Evolutionary conservation across 2,888 invertebrate species (phyloP).

Genomic region (Cheilosia grossa): DNA sequence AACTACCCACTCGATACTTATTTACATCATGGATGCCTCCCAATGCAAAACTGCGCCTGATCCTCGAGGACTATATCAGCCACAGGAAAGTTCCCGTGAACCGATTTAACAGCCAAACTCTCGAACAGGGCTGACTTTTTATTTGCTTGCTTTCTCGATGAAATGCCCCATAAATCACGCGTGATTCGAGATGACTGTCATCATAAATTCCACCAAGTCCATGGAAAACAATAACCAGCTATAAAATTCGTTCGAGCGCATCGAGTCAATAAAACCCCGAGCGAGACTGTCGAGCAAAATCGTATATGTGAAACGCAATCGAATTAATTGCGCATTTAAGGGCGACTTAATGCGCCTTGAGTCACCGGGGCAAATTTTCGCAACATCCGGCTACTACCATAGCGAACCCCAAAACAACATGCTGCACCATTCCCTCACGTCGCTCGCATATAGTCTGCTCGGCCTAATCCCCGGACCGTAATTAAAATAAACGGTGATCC

Average conservation of each 20-base stretch:
- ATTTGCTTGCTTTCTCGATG: neutral
- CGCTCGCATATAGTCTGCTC: conserved; percentile 42
- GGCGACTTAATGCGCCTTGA: conserved; percentile 68
- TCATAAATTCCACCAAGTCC: conserved; percentile 21
- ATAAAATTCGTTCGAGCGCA: conserved; percentile 33
- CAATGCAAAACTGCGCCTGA: too few relatives aligned
- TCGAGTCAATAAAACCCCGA: conserved; percentile 50
- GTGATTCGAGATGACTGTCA: conserved; percentile 60
- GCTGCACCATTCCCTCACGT: conserved; percentile 24
- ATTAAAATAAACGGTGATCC: conserved; percentile 74
- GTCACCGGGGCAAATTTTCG: conserved; percentile 51
- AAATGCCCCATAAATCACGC: conserved; percentile 62
- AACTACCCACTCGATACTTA: too few relatives aligned
- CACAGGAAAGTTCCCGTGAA: conserved; percentile 29
- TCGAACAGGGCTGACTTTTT: conserved; percentile 14
- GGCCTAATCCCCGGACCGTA: conserved; percentile 60
- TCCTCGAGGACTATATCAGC: neutral
- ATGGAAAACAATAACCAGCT: conserved; percentile 10
- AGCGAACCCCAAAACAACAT: conserved; percentile 18
- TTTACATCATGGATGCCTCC: too few relatives aligned
- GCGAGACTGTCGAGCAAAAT: too few relatives aligned
- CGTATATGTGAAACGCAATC: neutral
- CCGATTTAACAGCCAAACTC: conserved; percentile 47
- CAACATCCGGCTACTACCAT: conserved; percentile 55
- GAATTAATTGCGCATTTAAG: conserved; percentile 73